Percentiles rank a stretch among this genome's conserved stretches.
These are phyloP conservation scores for Eledona agricola DNA, from an alignment of 2,888 invertebrate genomes.

Conservation along the genomic window DNA sequence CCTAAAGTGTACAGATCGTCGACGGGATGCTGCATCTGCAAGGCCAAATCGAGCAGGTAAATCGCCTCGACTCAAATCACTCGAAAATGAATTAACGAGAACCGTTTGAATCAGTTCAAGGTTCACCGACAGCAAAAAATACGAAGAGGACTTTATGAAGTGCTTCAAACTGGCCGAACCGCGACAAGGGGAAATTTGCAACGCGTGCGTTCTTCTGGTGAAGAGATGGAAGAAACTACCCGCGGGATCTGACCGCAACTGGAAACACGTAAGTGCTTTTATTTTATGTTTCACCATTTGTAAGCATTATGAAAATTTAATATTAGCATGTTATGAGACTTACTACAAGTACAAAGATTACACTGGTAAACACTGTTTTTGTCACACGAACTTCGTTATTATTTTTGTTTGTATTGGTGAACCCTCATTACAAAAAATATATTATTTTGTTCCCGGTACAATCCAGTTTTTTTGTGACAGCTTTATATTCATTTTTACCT, in stretches of 20 bases:
- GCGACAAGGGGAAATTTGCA: conserved; percentile 84
- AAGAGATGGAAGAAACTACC: conserved; percentile 84
- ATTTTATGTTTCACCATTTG: too few relatives aligned
- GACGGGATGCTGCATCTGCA: conserved; percentile 87
- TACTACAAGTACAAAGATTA: too few relatives aligned
- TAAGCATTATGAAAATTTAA: too few relatives aligned
- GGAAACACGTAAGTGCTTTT: conserved; percentile 77
- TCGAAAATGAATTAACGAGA: neutral
- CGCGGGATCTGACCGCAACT: conserved; percentile 74
- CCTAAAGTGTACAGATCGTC: conserved; percentile 85
- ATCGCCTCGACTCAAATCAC: conserved; percentile 20
- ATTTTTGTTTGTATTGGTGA: too few relatives aligned
- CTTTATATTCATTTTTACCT: too few relatives aligned
- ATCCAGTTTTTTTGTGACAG: too few relatives aligned
- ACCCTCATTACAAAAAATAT: too few relatives aligned
- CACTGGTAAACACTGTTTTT: too few relatives aligned
- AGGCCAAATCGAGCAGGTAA: conserved; percentile 84
- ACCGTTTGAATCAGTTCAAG: conserved; percentile 69
- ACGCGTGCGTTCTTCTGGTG: conserved; percentile 84
- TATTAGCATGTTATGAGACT: too few relatives aligned
- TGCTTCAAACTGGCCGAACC: conserved; percentile 80
- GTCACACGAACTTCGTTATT: too few relatives aligned
- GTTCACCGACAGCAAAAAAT: conserved; percentile 85
- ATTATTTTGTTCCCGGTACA: too few relatives aligned
- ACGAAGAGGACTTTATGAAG: conserved; percentile 81